Conservation (phyloP, 2,113 vertebrate species). For the Acrocephalus arundinaceus region DNA sequence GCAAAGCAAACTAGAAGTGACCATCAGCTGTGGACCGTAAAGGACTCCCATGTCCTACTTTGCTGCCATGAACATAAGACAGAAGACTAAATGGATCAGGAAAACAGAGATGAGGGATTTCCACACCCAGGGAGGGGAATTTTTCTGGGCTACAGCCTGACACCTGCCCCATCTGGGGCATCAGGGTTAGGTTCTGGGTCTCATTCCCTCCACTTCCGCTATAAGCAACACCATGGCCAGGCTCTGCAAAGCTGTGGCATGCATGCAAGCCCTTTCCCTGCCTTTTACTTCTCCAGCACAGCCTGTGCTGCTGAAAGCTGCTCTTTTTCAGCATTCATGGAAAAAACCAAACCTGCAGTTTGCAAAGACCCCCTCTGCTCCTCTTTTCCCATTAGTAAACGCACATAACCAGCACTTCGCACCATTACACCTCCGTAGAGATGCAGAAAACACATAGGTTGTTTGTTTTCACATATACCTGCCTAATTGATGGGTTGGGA, state of each 20-base stretch:
- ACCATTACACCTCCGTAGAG: constrained; percentile 43
- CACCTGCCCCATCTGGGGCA: rapidly evolving
- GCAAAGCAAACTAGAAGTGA: neutral
- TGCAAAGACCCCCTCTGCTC: neutral
- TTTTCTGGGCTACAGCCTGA: neutral
- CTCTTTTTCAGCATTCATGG: neutral
- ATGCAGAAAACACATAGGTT: constrained; percentile 52
- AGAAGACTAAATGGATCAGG: neutral
- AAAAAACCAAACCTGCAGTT: neutral
- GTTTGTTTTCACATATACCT: constrained; percentile 66
- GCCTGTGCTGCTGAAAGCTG: neutral
- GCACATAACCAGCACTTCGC: neutral
- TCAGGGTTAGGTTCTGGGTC: neutral
- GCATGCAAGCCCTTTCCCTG: neutral
- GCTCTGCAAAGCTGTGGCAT: rapidly evolving
- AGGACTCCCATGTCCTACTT: neutral
- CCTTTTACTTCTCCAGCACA: neutral
- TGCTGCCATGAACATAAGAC: neutral
- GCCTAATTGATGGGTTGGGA: constrained; percentile 65
- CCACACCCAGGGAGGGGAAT: too few species aligned
- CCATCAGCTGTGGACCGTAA: rapidly evolving
- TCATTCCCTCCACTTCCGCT: neutral
- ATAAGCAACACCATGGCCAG: neutral
- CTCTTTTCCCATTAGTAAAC: neutral
- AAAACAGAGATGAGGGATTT: neutral